Evolutionary conservation across 2,888 invertebrate species (phyloP), one percentile per base, ranked within the genome.

Genomic region (Cynaeus angustus): DNA sequence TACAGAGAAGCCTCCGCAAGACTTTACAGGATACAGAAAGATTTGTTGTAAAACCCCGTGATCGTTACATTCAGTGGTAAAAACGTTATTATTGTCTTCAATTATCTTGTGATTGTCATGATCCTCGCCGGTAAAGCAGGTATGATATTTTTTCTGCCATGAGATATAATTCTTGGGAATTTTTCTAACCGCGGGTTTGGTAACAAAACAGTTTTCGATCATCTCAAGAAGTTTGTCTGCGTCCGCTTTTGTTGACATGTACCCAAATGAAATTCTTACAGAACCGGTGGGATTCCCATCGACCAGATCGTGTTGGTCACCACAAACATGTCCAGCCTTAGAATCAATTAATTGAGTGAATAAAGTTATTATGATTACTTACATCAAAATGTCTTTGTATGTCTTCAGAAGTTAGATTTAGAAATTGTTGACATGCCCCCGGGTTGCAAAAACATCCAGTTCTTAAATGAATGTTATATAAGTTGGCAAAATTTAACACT

Each of bases 371-470:
- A 2, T 2, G n/a, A 33, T 2, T 61, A 76, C 74, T 80, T 82
- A 89, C 90, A 82, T 93, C 89, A 83, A 91, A 96, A 83, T 97
- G 94, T 28, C 89, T 87, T 76, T 90, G 89, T 74, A 97, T 87
- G 64, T 94, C 91, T 9, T 89, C 86, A 58, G 92, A 88, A 0
- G 90, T 87, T 6, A 96, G 86, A 5, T 87, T 84, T 48, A 98
- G 86, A 80, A 94, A 93, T 53, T 91, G 86, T 82, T 97, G 95
- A 82, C 98, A 98, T 1, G 97, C 94, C 9, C 98, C 99, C 0
- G 97, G 93, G 86, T 99, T 99, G 84, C 99, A 99, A 83, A 98
- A 97, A 83, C 98, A 98, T 0, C 99, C 99, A 0, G 96, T 96
- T 72, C 99, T 89, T 41, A 99, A 83, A 75, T 92, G 91, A 56